These are phyloP conservation scores for Riptortus pedestris DNA, from an alignment of 1,140 invertebrate species.

Conservation along the genomic window DNA sequence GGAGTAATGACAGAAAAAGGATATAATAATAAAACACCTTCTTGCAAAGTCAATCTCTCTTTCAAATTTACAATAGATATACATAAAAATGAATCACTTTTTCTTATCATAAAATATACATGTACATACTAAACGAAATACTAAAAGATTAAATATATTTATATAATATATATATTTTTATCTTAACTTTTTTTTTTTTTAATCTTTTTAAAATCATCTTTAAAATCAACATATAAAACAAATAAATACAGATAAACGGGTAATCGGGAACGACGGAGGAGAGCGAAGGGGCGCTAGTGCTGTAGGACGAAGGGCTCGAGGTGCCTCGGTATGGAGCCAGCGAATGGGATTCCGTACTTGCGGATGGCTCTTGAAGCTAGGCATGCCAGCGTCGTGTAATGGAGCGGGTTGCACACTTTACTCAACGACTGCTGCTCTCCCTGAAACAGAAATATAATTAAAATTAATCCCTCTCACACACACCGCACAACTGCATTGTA, in stretches of 20 bases:
- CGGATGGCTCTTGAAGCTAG: constrained; percentile 65
- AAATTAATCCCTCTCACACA: no score
- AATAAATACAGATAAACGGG: constrained; percentile 1
- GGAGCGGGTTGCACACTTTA: constrained; percentile 58
- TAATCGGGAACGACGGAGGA: neutral
- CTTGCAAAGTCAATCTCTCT: neutral
- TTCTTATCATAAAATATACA: constrained; percentile 13
- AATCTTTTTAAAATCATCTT: constrained; percentile 4
- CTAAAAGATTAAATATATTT: constrained; percentile 11
- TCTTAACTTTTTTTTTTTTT: no score
- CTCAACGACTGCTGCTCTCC: constrained; percentile 44
- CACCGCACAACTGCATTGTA: no score
- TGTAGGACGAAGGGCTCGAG: constrained; percentile 21
- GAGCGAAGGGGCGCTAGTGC: constrained; percentile 17
- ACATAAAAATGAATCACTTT: constrained; percentile 14
- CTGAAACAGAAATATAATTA: neutral
- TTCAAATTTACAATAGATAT: constrained; percentile 7
- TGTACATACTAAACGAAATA: constrained; percentile 1
- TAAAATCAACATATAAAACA: constrained; percentile 12
- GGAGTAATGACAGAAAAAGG: no score
- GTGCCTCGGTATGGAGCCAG: constrained; percentile 7
- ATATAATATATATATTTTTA: neutral
- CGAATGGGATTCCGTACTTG: constrained; percentile 38
- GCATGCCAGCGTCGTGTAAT: constrained; percentile 67
- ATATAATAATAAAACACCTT: no score